Percentiles rank a stretch among this genome's conserved stretches.
phyloP scores from a whole-genome alignment of 1,140 invertebrate genomes.

The Zaprionus ornatus region DNA sequence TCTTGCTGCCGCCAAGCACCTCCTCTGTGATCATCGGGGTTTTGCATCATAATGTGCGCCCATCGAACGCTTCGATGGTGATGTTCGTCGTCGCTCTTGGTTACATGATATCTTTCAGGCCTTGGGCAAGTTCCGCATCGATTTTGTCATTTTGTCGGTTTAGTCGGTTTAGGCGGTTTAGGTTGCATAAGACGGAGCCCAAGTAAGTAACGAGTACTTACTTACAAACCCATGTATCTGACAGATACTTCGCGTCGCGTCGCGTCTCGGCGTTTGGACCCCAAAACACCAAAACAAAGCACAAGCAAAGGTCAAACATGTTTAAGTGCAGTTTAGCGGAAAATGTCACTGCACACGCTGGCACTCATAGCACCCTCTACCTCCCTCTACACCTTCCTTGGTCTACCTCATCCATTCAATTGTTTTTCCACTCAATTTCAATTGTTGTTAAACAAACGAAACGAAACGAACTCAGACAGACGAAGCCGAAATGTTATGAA shows the following conservation, averaged over 20 bases:
- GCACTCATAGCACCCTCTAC: slow-evolving; percentile 43
- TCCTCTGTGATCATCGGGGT: slow-evolving; percentile 50
- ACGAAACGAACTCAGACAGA: slow-evolving; percentile 8
- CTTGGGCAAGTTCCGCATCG: slow-evolving; percentile 44
- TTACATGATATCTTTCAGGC: slow-evolving; percentile 39
- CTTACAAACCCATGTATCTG: slow-evolving; percentile 26
- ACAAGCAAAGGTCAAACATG: slow-evolving; percentile 71
- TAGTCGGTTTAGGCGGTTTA: background rate
- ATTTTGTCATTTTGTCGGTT: slow-evolving; percentile 34
- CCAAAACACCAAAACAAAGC: slow-evolving; percentile 2
- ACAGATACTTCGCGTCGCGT: slow-evolving; percentile 22
- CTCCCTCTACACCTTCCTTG: background rate
- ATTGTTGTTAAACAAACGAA: slow-evolving; percentile 67
- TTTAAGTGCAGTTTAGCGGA: slow-evolving; percentile 64
- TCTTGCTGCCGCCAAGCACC: slow-evolving; percentile 23
- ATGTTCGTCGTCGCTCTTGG: background rate
- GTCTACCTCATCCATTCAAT: slow-evolving; percentile 30
- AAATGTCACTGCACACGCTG: slow-evolving; percentile 76
- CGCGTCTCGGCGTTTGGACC: background rate
- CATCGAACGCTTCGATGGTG: background rate
- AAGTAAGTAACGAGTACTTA: slow-evolving; percentile 33
- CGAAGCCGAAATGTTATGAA: slow-evolving; percentile 37
- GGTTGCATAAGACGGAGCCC: slow-evolving; percentile 31
- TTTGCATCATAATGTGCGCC: slow-evolving; percentile 65
- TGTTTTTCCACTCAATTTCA: slow-evolving; percentile 77